Base-by-base conservation (phyloP, 1,140 invertebrate species). In the fruit fly (Drosophila melanogaster) region DNA sequence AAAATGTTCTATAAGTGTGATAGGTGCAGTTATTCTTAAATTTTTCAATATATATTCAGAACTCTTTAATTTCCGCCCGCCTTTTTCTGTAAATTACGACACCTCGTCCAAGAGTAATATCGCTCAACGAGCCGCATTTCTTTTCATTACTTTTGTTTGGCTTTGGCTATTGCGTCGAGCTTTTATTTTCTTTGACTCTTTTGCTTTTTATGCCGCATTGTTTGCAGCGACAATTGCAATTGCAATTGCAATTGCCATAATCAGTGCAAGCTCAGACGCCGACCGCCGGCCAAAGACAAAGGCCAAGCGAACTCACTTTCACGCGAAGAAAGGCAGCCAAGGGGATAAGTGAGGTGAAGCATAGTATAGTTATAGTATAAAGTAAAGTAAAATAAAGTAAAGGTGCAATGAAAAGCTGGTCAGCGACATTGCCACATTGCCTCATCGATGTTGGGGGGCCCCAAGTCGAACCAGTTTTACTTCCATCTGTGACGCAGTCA, bases 241-340 rank as follows among this genome's bases (percentile, higher is more conserved):
- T 77, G 62, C 73, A 77, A 74, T 75, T 77, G 62, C 80, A 86
- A 81, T 86, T 86, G 83, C 83, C 84, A 87, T 83, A 86, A 86
- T 86, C 83, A 86, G 84, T 89, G 84, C 83, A 87, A 79, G 83
- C 72, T 53, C 74, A 77, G 74, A 56, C 59, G 53, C 59, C 70
- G 72, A 37, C 70, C 37, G 33, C 15, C 54, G 46, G 24, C 43
- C 59, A 53, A 66, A 78, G 69, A 81, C 79, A 81, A 81, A 81
- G 79, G 69, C 79, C 79, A 78, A 78, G 70, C 64, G 14, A 49
- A 47, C 51, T 77, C 74, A 81, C 74, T 78, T 81, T 81, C 79
- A 66, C 54, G 62, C 47, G 24, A 10, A 33, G 47, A 46, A 24
- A 14, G 37, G 35, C 15, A 2, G 30, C 1, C 30, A 2, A 15